phyloP scores from a whole-genome alignment of 2,113 vertebrate species.

The Donacobius atricapilla region DNA sequence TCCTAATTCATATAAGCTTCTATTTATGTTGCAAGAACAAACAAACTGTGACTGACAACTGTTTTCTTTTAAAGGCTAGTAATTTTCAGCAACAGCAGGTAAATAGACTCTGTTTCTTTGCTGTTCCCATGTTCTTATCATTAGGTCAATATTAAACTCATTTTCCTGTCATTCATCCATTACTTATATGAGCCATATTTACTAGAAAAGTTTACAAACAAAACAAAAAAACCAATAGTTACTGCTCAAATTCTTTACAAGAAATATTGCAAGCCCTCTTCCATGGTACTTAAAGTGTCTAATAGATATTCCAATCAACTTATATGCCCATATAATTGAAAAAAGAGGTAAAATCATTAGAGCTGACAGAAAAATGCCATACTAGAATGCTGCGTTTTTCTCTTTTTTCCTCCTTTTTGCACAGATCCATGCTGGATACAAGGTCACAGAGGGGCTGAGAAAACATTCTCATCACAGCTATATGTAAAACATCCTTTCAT shows the following conservation, averaged over 20 bases:
- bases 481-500: not conserved
- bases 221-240: not conserved
- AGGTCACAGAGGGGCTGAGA: not conserved
- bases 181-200: not conserved
- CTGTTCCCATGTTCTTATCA: not conserved
- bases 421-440: not conserved
- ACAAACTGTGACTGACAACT: not conserved
- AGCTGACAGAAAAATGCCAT: not conserved
- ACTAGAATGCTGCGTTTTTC: not conserved
- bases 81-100: constrained; percentile 2
- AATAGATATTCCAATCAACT: not conserved
- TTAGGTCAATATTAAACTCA: not conserved
- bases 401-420: not conserved
- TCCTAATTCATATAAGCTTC: not conserved
- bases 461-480: not conserved
- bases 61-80: not conserved
- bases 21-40: not conserved
- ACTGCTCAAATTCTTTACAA: not conserved
- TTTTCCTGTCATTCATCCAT: not conserved
- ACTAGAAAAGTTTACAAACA: not conserved
- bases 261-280: not conserved
- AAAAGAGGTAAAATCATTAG: not conserved
- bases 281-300: not conserved
- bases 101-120: not conserved
- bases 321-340: not conserved